Evolutionary conservation across 2,797 vertebrate species (phyloP), one percentile per base, ranked within the genome.

Genomic region (Uromys caudimaculatus): DNA sequence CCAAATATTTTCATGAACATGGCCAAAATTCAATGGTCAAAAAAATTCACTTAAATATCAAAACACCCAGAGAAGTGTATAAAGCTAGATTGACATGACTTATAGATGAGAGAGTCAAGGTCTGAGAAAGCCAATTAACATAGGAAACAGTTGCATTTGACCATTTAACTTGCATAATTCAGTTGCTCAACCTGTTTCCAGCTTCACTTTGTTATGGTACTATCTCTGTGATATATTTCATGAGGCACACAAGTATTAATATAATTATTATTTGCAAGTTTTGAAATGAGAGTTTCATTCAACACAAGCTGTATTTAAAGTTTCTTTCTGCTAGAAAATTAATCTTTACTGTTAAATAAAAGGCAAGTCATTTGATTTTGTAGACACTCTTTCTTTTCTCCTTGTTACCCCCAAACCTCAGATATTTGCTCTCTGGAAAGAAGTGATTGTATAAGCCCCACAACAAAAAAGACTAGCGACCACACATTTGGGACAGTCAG

Each of bases 401-500:
- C 38, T 85, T 56, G 21, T 23, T 92, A 23, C 3, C 78, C 8
- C n/a, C n/a, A 93, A 83, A 93, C 92, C 79, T 86, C 85, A 95
- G 79, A 92, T 47, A 38, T 94, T 89, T 96, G 93, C 52, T 91
- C 71, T 97, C 76, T 96, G 96, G 93, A 93, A 97, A 94, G 76
- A 96, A 94, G 78, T 90, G 85, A 88, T 47, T 94, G 54, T 35
- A 54, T 90, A 93, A 83, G 44, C 82, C 73, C 82, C 88, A 95
- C 86, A 96, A 92, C 86, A 89, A 96, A 85, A 83, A 94, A 75
- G 79, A 82, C 89, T 52, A 13, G n/a, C 81, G 95, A 97, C 92
- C 92, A 10, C 12, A 27, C 29, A 73, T 85, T 89, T 97, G 95
- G 97, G 98, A 98, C 97, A 96, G 84, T 96, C 95, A 95, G 90